A percentile compares a stretch with the other conserved stretches of the same genome.
These are phyloP conservation scores for Capreolus pygargus DNA, from an alignment of 2,113 vertebrate genomes.

Conservation along the genomic window DNA sequence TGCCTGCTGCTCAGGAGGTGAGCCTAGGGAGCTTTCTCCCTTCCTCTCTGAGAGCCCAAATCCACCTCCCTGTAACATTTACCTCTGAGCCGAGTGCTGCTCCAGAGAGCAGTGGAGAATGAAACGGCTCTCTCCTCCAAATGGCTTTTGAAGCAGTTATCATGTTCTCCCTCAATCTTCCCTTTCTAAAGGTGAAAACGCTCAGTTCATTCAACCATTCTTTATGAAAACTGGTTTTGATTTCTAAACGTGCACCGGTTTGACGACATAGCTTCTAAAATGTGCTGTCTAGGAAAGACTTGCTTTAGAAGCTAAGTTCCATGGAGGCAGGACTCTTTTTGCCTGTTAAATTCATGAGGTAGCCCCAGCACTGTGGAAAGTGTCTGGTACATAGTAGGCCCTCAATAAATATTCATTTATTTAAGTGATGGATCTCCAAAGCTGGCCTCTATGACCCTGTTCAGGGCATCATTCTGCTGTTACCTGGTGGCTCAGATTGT, in stretches of 20 bases:
- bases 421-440: not conserved
- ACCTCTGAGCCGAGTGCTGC: not conserved
- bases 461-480: not conserved
- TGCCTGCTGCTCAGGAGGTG: not conserved
- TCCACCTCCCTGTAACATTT: not conserved
- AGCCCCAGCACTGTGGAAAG: not conserved
- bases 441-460: no score
- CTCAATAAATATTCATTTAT: not conserved
- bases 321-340: not conserved
- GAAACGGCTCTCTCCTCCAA: not conserved
- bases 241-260: conserved; percentile 8
- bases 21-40: not conserved
- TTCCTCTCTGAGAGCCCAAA: not conserved
- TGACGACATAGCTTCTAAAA: not conserved
- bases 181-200: conserved; percentile 41
- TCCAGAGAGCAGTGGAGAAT: conserved; percentile 27
- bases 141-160: conserved; percentile 19
- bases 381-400: not conserved
- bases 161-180: not conserved
- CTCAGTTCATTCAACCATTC: conserved; percentile 40
- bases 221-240: conserved; percentile 39
- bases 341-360: not conserved
- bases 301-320: not conserved
- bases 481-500: not conserved
- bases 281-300: not conserved